phyloP scores from a whole-genome alignment of 2,797 vertebrate species.

The Amblyraja radiata region DNA sequence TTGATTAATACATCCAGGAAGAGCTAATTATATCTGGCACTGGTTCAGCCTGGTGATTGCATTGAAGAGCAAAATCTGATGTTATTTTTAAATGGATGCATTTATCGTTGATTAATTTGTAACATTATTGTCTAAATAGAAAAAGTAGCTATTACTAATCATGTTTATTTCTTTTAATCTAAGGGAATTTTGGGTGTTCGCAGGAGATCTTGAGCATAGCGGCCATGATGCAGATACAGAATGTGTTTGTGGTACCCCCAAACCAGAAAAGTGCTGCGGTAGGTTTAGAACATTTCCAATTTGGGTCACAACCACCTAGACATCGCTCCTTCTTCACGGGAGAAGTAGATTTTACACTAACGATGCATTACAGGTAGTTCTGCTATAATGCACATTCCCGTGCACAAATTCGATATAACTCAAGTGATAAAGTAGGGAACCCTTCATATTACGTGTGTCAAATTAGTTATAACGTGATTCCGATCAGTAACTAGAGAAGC shows the following conservation, averaged over 20 bases:
- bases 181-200: constrained; percentile 89
- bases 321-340: background rate
- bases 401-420: too few relatives aligned
- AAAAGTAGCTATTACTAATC: background rate
- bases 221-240: constrained; percentile 99
- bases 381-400: too few relatives aligned
- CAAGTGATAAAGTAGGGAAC: too few relatives aligned
- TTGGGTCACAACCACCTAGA: background rate
- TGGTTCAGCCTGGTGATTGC: background rate
- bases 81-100: background rate
- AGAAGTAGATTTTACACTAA: background rate
- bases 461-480: too few relatives aligned
- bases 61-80: background rate
- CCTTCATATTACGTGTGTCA: too few relatives aligned
- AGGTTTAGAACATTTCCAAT: constrained; percentile 51
- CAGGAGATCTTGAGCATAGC: constrained; percentile 93
- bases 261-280: constrained; percentile 88
- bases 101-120: background rate
- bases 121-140: background rate
- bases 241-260: constrained; percentile 78
- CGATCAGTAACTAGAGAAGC: too few relatives aligned
- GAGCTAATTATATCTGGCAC: background rate
- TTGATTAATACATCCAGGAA: background rate
- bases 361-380: background rate
- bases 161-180: constrained; percentile 40